Base-by-base conservation (phyloP, 1,140 invertebrate species). In the Rhizoglyphus robini region DNA sequence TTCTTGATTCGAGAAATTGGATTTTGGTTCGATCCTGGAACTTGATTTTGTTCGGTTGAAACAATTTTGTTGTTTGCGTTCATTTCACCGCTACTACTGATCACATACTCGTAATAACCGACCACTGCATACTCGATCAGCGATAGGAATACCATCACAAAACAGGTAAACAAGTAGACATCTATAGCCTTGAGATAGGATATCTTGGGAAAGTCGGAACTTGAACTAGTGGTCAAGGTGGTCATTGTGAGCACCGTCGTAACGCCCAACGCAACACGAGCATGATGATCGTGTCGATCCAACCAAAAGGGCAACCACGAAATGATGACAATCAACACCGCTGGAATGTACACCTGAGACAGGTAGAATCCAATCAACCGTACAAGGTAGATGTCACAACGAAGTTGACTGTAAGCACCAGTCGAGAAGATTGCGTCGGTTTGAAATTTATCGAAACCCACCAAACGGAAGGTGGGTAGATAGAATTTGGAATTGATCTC, bases 171-270 rank as follows among this genome's bases (percentile, higher is more conserved):
- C 11, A 75, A 63, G 62, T 74, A 74, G n/a, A 74, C 71, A 65
- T 75, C 74, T n/a, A 75, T 58, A 49, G 74, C 74, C 61, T 75
- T 75, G 49, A 75, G 69, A 63, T 75, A 75, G 36, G 65, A 68
- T 11, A 75, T 75, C 69, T 75, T 75, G 13, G 74, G 75, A 69
- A 75, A 73, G 11, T 70, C 69, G 57, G 72, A 74, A 66, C 75
- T 75, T 2, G 75, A 75, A 13, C 72, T 75, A 36, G 75, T 76
- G 41, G 73, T 76, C 38, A 75, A 68, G 18, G 74, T 75, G 4
- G 75, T 76, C 70, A 75, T 76, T 58, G 74, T 75, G 11, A 75
- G 68, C 32, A 75, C 73, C 3, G 71, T 72, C 34, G 72, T 75
- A 4, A 75, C 75, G 32, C 75, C 75, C 2, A 75, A 61, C 11